Percentiles rank a stretch among this genome's conserved stretches.
Evolutionary conservation across 37 sponge, comb jelly and placozoan species (phyloP).

Genomic region (Ephydatia muelleri): DNA sequence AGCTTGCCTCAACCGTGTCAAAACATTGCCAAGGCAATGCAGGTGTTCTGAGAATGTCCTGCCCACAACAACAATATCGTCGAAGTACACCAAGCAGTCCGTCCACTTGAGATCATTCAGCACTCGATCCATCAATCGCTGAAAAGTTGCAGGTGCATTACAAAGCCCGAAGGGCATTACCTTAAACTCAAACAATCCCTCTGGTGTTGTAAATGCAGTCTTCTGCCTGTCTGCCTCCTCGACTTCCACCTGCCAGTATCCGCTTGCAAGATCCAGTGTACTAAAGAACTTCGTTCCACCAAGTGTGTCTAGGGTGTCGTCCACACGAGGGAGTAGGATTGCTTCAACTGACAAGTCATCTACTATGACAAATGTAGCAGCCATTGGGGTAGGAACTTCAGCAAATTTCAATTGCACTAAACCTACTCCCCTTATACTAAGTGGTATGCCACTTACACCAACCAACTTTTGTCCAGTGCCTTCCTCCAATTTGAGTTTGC

Average conservation of each 20-base stretch:
- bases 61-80: constrained; percentile 48
- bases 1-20: constrained; percentile 5
- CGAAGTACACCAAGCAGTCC: constrained; percentile 33
- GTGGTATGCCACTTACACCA: constrained; percentile 37
- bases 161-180: constrained; percentile 47
- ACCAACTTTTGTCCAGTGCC: constrained; percentile 10
- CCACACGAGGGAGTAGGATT: constrained; percentile 34
- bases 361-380: no score
- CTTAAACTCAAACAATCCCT: constrained; percentile 39
- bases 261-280: constrained; percentile 32
- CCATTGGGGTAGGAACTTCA: no score
- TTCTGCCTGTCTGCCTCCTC: constrained; percentile 18
- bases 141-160: constrained; percentile 20
- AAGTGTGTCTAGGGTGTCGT: constrained; percentile 24
- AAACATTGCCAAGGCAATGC: constrained; percentile 10
- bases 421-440: neutral
- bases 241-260: constrained; percentile 49
- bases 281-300: constrained; percentile 30
- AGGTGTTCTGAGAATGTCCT: constrained; percentile 34
- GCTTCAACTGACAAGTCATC: no score
- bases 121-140: constrained; percentile 40
- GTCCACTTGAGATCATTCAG: constrained; percentile 14
- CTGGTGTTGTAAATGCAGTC: constrained; percentile 51
- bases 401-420: no score
- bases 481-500: neutral